Base-by-base conservation (phyloP, 2,888 invertebrate genomes). In the Netelia inedita region DNA sequence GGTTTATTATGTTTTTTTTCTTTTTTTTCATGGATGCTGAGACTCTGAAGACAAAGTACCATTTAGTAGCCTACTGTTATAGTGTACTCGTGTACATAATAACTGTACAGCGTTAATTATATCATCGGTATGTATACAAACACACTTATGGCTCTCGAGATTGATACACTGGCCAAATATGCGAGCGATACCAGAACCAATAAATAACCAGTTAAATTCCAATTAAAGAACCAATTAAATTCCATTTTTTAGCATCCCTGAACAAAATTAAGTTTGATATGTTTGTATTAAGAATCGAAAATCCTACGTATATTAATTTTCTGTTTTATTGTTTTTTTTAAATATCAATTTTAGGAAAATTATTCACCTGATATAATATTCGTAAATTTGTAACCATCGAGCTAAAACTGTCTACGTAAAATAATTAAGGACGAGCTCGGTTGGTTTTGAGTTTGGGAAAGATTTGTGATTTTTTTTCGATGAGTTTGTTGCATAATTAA, bases 401-500 rank as follows among this genome's bases (percentile, higher is more conserved):
- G 23, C 23, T 23, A 23, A 23, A 23, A 23, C 23, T 23, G 23
- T 23, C 23, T 23, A 23, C 23, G 23, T 23, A 23, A 23, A 23
- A 23, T 23, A 1, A 2, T 23, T n/a, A n/a, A n/a, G n/a, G n/a
- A n/a, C n/a, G n/a, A n/a, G n/a, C 2, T 23, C 23, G 1, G 2
- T 23, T 23, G 1, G 23, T 23, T 23, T 23, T 35, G 35, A 35
- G 35, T 35, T 35, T 35, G 35, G 6, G 8, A 6, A 35, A 35
- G 0, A 11, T 53, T 41, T 75, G n/a, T 75, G n/a, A n/a, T 50
- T 65, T 41, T 65, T 10, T 61, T 43, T 28, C 23, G 43, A 79
- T 82, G 75, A 86, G 73, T 80, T 78, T 80, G 66, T 78, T 78
- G 74, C 82, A 85, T 84, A 82, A 87, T 82, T 83, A 79, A 80